Evolutionary conservation across 2,113 vertebrate species (phyloP).

Genomic region (Pelusios castaneus): DNA sequence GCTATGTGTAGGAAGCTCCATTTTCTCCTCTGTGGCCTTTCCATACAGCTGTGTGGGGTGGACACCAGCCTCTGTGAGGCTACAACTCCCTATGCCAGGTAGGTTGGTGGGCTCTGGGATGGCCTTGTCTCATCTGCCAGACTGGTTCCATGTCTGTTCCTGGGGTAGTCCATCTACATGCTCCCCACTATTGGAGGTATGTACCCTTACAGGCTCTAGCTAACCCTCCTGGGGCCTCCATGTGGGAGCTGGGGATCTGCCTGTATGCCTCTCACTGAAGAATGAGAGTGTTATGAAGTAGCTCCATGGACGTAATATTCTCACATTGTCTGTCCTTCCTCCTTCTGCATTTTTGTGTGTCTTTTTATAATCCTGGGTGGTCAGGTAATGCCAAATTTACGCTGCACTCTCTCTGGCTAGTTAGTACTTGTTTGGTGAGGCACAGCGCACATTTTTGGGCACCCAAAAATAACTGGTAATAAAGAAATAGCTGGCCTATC

Average conservation of each 20-base stretch:
- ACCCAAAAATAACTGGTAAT: not conserved
- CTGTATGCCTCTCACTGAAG: rapidly evolving
- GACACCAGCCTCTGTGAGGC: too few species aligned
- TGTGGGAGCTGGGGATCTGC: not conserved
- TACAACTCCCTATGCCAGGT: not conserved
- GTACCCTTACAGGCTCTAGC: too few species aligned
- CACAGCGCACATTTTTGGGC: not conserved
- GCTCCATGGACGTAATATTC: conserved; percentile 37
- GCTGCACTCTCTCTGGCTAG: not conserved
- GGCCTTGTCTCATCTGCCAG: not conserved
- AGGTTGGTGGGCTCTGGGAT: conserved; percentile 39
- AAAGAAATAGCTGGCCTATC: not conserved
- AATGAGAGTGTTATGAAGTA: not conserved
- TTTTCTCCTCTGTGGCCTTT: not conserved
- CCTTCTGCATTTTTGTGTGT: conserved; percentile 5
- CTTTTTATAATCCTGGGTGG: not conserved
- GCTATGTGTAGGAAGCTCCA: conserved; percentile 29
- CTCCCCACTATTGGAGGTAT: not conserved
- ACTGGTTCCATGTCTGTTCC: not conserved
- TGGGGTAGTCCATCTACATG: not conserved
- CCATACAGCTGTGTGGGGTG: conserved; percentile 42
- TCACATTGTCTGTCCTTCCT: conserved; percentile 37
- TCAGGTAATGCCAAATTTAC: conserved; percentile 42
- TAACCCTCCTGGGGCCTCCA: too few species aligned
- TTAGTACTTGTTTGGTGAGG: not conserved